These are phyloP conservation scores for Horisme vitalbata DNA, from an alignment of 2,888 invertebrate genomes.

Conservation along the genomic window DNA sequence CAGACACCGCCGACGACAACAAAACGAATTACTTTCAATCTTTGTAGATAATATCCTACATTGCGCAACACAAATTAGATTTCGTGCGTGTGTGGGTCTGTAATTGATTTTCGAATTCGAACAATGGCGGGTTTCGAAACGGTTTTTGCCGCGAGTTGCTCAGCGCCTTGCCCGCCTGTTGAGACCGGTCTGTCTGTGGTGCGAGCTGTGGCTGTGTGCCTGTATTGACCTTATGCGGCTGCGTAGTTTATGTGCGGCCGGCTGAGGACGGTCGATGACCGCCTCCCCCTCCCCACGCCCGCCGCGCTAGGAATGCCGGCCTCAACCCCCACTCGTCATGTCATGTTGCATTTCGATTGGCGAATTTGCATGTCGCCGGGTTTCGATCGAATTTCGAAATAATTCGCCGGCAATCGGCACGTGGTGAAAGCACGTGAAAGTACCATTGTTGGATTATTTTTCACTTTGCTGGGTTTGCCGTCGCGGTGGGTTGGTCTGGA, in stretches of 20 bases:
- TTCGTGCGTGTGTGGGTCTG: conserved; percentile 61
- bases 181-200: conserved; percentile 45
- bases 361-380: conserved; percentile 68
- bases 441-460: conserved; percentile 39
- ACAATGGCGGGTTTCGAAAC: conserved; percentile 71
- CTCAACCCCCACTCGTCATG: conserved; percentile 57
- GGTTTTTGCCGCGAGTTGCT: conserved; percentile 35
- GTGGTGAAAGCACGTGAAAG: conserved; percentile 55
- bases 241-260: conserved; percentile 77
- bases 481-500: conserved; percentile 41
- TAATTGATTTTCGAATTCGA: conserved; percentile 69
- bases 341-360: conserved; percentile 75
- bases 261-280: conserved; percentile 81
- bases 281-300: conserved; percentile 45
- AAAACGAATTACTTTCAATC: conserved; percentile 52
- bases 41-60: conserved; percentile 56
- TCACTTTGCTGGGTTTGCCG: conserved; percentile 30
- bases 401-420: conserved; percentile 37
- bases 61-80: conserved; percentile 66
- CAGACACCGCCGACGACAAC: conserved; percentile 41
- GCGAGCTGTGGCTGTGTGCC: conserved; percentile 42
- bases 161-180: conserved; percentile 31
- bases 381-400: conserved; percentile 49
- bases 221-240: conserved; percentile 79
- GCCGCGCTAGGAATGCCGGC: conserved; percentile 68